These are phyloP conservation scores for Heliothis virescens DNA, from an alignment of 1,140 invertebrate species.

Conservation along the genomic window DNA sequence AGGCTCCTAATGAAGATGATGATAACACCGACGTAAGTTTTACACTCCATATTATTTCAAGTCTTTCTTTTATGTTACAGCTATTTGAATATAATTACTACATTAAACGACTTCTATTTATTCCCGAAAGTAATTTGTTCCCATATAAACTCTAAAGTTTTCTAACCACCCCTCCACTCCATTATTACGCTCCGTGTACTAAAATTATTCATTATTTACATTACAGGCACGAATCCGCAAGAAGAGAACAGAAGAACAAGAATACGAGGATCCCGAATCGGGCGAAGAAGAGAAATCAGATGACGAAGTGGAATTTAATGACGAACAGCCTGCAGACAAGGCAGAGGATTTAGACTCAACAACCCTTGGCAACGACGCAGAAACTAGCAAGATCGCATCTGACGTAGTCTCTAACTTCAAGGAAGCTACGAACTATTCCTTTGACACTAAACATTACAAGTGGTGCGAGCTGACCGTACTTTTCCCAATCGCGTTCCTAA, in stretches of 20 bases:
- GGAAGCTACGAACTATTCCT: constrained; percentile 90
- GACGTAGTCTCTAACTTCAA: constrained; percentile 78
- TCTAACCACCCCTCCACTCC: background rate
- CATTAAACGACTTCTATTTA: too few species aligned
- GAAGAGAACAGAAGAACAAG: constrained; percentile 84
- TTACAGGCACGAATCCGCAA: constrained; percentile 82
- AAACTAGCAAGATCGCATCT: constrained; percentile 69
- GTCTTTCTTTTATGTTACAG: background rate
- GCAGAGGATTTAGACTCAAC: constrained; percentile 75
- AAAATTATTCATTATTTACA: background rate
- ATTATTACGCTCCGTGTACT: background rate
- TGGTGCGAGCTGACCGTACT: constrained; percentile 87
- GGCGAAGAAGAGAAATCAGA: constrained; percentile 86
- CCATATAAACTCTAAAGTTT: too few species aligned
- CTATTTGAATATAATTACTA: too few species aligned
- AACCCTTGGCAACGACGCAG: constrained; percentile 67
- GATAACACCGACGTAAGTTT: constrained; percentile 81
- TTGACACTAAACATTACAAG: constrained; percentile 89
- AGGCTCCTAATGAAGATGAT: constrained; percentile 91
- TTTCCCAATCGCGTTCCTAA: constrained; percentile 89
- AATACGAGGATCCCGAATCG: constrained; percentile 86
- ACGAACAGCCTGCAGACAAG: constrained; percentile 69
- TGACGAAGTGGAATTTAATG: constrained; percentile 70
- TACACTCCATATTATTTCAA: background rate
- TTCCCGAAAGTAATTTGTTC: too few species aligned